Conservation (phyloP, 2,797 vertebrate genomes). For the Capromys pilorides region DNA sequence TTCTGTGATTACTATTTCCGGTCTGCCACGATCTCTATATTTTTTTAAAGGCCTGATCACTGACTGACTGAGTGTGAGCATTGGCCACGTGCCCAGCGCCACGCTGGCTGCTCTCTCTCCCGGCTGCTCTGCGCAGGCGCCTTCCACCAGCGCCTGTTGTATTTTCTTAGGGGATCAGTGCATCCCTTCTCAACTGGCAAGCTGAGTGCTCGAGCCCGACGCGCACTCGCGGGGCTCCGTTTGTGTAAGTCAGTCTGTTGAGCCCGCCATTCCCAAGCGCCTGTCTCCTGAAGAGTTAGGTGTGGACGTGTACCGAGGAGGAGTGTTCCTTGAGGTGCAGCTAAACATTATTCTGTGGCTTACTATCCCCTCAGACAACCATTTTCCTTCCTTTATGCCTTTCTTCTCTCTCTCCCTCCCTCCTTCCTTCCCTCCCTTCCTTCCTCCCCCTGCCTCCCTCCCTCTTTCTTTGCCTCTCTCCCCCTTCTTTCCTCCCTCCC, state of each 20-base stretch:
- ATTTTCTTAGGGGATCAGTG: background rate
- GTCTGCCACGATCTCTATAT: background rate
- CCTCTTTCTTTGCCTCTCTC: background rate
- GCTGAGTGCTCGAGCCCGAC: background rate
- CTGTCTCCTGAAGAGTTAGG: background rate
- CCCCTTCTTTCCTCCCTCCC: too few relatives aligned
- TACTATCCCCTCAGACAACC: accelerated
- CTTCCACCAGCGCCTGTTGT: background rate
- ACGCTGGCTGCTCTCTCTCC: too few relatives aligned
- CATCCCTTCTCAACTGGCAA: background rate
- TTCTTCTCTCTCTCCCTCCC: background rate
- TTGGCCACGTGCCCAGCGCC: background rate
- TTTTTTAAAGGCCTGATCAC: background rate
- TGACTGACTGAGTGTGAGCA: background rate
- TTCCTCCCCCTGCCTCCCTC: background rate
- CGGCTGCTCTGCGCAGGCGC: background rate
- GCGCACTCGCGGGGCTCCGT: background rate
- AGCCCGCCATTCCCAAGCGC: accelerated
- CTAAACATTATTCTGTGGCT: background rate
- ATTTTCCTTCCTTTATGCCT: background rate
- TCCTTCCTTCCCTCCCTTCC: background rate
- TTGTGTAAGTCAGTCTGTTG: background rate
- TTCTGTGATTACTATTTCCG: background rate
- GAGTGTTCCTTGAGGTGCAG: background rate
- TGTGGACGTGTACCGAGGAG: background rate